Evolutionary conservation across 2,888 invertebrate species (phyloP), one percentile per base, ranked within the genome.

Genomic region (Polydrusus pterygomalis): DNA sequence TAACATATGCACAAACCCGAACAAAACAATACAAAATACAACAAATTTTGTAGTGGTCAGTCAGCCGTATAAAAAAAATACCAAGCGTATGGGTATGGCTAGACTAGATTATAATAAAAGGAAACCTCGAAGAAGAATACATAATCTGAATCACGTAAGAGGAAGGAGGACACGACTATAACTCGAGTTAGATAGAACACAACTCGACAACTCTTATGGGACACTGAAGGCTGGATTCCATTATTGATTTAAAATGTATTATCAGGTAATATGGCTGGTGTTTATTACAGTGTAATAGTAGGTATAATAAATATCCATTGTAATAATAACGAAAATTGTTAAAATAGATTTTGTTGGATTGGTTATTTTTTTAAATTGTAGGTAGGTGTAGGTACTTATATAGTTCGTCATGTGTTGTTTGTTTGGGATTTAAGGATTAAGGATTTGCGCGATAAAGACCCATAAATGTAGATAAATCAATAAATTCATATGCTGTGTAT

Each of bases 31-130:
- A n/a, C n/a, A n/a, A n/a, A n/a, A n/a, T n/a, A n/a, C n/a, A n/a
- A n/a, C n/a, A n/a, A n/a, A n/a, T n/a, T 25, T 15, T 43, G n/a
- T n/a, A 43, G 43, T 34, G 56, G 56, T 56, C 56, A 56, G 34
- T n/a, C 25, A 6, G n/a, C n/a, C 25, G n/a, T n/a, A n/a, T n/a
- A n/a, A n/a, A n/a, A n/a, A n/a, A n/a, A n/a, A n/a, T n/a, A n/a
- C 25, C 25, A 15, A 1, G 30, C 15, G 34, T 56, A 34, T 34
- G 8, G 34, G 34, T 7, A 3, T 34, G 10, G 34, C 8, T 1
- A 7, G 34, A 7, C 2, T 7, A 13, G 20, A 25, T 9, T 11
- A 13, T 54, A 13, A 5, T 54, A 3, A 8, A 25, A 54, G 54
- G n/a, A 54, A 54, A 11, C 11, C n/a, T n/a, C n/a, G 56, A 56